phyloP scores from a whole-genome alignment of 2,113 vertebrate genomes.

The Panthera tigris region DNA sequence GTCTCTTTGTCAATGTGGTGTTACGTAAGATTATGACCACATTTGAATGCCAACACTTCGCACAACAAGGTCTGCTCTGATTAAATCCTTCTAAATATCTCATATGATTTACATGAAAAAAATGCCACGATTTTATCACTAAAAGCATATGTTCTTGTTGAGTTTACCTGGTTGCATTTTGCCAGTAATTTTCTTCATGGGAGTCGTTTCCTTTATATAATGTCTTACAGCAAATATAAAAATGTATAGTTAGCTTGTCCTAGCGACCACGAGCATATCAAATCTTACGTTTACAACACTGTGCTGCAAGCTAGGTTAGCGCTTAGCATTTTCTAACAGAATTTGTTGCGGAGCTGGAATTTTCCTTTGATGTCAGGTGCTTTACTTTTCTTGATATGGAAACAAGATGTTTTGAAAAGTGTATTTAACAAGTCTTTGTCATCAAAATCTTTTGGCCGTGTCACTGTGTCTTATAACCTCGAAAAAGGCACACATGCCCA shows the following conservation, averaged over 20 bases:
- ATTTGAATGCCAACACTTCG: neutral
- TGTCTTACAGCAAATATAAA: neutral
- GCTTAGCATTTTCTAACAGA: neutral
- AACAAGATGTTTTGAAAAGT: neutral
- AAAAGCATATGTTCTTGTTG: neutral
- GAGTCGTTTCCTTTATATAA: neutral
- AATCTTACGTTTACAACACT: neutral
- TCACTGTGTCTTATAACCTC: neutral
- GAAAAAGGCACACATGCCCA: fast-evolving
- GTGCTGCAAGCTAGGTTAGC: neutral
- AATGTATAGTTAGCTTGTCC: neutral
- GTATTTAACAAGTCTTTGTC: neutral
- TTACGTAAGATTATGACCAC: neutral
- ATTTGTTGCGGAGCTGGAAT: neutral
- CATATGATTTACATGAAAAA: neutral
- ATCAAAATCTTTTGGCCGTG: neutral
- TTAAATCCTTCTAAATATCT: neutral
- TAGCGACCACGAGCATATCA: neutral
- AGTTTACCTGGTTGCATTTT: neutral
- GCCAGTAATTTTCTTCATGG: neutral
- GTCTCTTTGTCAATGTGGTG: neutral
- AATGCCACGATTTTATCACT: neutral
- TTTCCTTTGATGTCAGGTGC: neutral
- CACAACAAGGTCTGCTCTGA: neutral
- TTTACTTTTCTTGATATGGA: neutral